phyloP scores from a whole-genome alignment of 2,888 invertebrate species.

The Hermaeophaga mercurialis region DNA sequence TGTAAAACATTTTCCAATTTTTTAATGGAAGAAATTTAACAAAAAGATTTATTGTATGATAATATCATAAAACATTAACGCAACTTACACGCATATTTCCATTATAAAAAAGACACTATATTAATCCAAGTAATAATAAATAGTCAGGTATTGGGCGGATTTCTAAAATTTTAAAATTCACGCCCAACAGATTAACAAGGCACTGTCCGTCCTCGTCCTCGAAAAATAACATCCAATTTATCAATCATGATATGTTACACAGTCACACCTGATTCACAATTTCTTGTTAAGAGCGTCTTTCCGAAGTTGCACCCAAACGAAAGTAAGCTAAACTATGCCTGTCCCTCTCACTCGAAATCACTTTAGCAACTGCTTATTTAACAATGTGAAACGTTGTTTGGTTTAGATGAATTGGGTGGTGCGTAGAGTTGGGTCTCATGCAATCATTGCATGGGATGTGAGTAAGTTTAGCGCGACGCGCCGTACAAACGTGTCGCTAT shows the following conservation, averaged over 20 bases:
- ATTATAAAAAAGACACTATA: slow-evolving; percentile 36
- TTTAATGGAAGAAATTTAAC: too few species aligned
- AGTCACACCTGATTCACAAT: slow-evolving; percentile 4
- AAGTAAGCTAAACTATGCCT: background rate
- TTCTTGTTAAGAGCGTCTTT: background rate
- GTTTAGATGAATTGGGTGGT: slow-evolving; percentile 21
- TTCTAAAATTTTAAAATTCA: slow-evolving; percentile 6
- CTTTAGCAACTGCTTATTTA: slow-evolving; percentile 15
- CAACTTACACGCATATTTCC: slow-evolving; percentile 53
- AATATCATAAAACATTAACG: too few species aligned
- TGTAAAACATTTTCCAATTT: too few species aligned
- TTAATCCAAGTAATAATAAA: slow-evolving; percentile 1
- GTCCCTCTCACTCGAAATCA: slow-evolving; percentile 4
- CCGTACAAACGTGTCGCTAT: slow-evolving; percentile 9
- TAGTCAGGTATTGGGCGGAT: background rate
- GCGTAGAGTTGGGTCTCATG: background rate
- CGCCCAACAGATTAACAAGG: slow-evolving; percentile 7
- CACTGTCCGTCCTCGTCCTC: too few species aligned
- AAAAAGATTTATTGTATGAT: too few species aligned
- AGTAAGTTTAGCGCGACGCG: slow-evolving; percentile 9
- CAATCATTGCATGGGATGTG: slow-evolving; percentile 24
- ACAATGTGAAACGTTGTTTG: slow-evolving; percentile 12
- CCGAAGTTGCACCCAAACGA: background rate
- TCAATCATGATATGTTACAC: slow-evolving; percentile 4
- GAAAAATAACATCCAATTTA: background rate